Conservation (phyloP, 1,140 invertebrate genomes). For the Bombus consobrinus region DNA sequence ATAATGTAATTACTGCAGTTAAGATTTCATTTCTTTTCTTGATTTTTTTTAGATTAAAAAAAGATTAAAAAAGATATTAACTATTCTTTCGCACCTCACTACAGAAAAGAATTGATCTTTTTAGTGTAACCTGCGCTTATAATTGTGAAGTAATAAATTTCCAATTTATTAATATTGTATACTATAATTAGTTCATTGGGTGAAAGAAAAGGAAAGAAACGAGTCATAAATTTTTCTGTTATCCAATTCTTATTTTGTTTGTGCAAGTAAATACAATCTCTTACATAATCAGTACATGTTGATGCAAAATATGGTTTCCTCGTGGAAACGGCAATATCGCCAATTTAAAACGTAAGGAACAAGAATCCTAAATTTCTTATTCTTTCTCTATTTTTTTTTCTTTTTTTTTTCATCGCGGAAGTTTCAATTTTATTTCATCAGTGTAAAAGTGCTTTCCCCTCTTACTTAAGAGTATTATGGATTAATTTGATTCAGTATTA, state of each 20-base stretch:
- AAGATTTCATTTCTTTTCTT: background rate
- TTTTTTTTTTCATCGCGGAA: background rate
- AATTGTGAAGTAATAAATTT: background rate
- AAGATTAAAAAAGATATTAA: background rate
- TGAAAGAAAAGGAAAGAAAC: background rate
- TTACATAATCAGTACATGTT: conserved; percentile 52
- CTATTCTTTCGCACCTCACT: background rate
- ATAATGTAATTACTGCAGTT: background rate
- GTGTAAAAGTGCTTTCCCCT: conserved; percentile 35
- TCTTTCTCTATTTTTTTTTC: background rate
- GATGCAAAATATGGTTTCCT: conserved; percentile 46
- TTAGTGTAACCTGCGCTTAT: background rate
- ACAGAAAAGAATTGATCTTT: background rate
- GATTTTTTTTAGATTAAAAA: background rate
- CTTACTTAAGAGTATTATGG: conserved; percentile 31
- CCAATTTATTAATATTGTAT: background rate
- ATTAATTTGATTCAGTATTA: conserved; percentile 34
- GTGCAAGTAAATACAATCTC: conserved; percentile 55
- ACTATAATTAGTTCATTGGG: background rate
- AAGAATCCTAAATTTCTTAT: conserved; percentile 7
- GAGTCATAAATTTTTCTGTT: background rate
- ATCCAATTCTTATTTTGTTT: conserved; percentile 49
- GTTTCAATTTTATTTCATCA: background rate
- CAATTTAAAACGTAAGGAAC: conserved; percentile 36
- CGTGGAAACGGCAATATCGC: conserved; percentile 23